phyloP scores from a whole-genome alignment of 2,888 invertebrate species.

The Lydus trimaculatus region DNA sequence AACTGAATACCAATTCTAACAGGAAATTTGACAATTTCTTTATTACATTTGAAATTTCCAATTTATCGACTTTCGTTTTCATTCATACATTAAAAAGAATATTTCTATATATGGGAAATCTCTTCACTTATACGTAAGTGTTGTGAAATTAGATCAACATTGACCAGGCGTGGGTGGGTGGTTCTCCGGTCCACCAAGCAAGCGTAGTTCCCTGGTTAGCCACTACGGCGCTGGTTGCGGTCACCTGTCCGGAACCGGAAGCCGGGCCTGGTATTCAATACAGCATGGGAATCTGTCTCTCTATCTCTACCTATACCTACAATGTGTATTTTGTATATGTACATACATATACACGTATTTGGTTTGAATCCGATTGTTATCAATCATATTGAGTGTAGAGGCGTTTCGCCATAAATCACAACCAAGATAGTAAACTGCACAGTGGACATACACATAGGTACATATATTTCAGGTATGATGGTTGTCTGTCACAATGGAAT shows the following conservation, averaged over 20 bases:
- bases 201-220: conserved; percentile 57
- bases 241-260: conserved; percentile 62
- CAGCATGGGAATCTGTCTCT: conserved; percentile 54
- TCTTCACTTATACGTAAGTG: not conserved
- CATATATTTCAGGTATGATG: conserved; percentile 20
- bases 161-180: conserved; percentile 43
- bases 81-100: too few species aligned
- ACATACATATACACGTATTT: not conserved
- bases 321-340: too few species aligned
- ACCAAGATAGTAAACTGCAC: conserved; percentile 21
- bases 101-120: too few species aligned
- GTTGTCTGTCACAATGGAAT: conserved; percentile 16
- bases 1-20: not conserved
- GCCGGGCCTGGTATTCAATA: conserved; percentile 54
- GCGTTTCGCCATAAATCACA: conserved; percentile 24
- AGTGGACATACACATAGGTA: conserved; percentile 17
- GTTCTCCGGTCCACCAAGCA: conserved; percentile 58
- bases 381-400: conserved; percentile 31
- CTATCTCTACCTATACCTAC: too few species aligned
- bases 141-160: not conserved
- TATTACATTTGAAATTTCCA: not conserved
- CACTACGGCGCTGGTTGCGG: conserved; percentile 51
- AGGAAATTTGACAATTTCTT: not conserved
- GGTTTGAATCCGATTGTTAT: conserved; percentile 37
- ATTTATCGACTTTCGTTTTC: not conserved